These are phyloP conservation scores for Pomatostomus ruficeps DNA, from an alignment of 2,113 vertebrate species.

Conservation along the genomic window DNA sequence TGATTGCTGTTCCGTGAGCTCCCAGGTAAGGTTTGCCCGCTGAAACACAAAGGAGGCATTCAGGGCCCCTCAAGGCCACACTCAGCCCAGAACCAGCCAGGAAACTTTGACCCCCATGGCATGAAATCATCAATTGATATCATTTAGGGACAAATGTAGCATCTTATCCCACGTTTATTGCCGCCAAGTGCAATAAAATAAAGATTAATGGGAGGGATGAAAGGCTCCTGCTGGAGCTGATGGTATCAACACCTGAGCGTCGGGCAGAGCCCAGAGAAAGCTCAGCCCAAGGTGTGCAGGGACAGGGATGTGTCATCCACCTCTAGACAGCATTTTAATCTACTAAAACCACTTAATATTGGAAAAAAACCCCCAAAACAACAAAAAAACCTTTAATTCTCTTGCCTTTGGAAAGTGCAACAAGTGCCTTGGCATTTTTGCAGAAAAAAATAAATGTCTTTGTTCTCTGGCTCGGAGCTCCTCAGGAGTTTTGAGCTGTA, in stretches of 20 bases:
- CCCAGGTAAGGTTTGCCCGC: background rate
- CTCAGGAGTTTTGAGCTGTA: background rate
- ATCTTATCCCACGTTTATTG: background rate
- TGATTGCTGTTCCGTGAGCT: background rate
- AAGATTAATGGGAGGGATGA: background rate
- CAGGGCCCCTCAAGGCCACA: background rate
- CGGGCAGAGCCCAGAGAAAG: background rate
- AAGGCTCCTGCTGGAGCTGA: background rate
- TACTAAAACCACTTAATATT: background rate
- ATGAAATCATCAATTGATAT: background rate
- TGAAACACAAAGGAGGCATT: background rate
- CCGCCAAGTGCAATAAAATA: background rate
- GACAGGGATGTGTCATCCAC: background rate
- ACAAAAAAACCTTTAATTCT: background rate
- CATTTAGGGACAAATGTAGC: background rate
- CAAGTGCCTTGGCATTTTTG: background rate
- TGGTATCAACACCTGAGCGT: background rate
- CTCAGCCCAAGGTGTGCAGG: background rate
- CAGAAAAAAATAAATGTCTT: too few relatives aligned
- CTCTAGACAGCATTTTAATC: background rate
- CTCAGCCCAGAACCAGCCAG: background rate
- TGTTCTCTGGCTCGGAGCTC: background rate
- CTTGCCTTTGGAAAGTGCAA: background rate
- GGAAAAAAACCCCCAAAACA: background rate
- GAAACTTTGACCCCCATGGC: background rate